A percentile compares a stretch with the other conserved stretches of the same genome.
These are phyloP conservation scores for Leptinotarsa undecemlineata DNA, from an alignment of 1,140 invertebrate genomes.

Conservation along the genomic window DNA sequence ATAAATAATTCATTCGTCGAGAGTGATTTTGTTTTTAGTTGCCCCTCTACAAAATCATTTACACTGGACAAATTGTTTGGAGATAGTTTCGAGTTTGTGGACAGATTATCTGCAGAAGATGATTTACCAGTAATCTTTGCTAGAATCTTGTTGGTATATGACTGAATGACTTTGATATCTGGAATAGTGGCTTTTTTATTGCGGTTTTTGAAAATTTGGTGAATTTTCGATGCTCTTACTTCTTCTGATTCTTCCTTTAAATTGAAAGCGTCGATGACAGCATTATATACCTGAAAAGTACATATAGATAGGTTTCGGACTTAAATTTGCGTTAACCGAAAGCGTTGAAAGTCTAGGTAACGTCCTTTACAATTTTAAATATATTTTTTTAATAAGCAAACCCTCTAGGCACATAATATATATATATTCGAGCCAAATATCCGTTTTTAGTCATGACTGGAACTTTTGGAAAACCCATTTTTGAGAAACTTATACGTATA, in stretches of 20 bases:
- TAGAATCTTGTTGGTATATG: conserved; percentile 56
- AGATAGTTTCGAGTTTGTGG: conserved; percentile 27
- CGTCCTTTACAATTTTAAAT: too few species aligned
- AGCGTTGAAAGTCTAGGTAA: too few species aligned
- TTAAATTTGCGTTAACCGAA: not conserved
- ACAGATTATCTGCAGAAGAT: conserved; percentile 55
- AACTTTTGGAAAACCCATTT: too few species aligned
- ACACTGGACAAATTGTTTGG: conserved; percentile 21
- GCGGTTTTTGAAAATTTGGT: conserved; percentile 44
- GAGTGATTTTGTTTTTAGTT: conserved; percentile 50
- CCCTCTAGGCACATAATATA: too few species aligned
- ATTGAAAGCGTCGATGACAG: conserved; percentile 57
- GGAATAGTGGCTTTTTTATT: conserved; percentile 45
- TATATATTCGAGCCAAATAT: too few species aligned
- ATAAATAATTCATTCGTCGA: conserved; percentile 51
- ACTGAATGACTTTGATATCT: conserved; percentile 48
- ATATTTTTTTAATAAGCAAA: too few species aligned
- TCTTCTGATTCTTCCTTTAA: conserved; percentile 50
- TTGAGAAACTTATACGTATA: too few species aligned
- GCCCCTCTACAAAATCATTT: conserved; percentile 28
- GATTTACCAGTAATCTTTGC: conserved; percentile 55
- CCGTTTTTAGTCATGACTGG: too few species aligned
- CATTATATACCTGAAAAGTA: conserved; percentile 55
- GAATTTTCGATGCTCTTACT: conserved; percentile 41
- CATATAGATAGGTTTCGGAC: conserved; percentile 9